Evolutionary conservation across 1,140 invertebrate species (phyloP), one percentile per base, ranked within the genome.

Genomic region (Diorhabda carinulata): DNA sequence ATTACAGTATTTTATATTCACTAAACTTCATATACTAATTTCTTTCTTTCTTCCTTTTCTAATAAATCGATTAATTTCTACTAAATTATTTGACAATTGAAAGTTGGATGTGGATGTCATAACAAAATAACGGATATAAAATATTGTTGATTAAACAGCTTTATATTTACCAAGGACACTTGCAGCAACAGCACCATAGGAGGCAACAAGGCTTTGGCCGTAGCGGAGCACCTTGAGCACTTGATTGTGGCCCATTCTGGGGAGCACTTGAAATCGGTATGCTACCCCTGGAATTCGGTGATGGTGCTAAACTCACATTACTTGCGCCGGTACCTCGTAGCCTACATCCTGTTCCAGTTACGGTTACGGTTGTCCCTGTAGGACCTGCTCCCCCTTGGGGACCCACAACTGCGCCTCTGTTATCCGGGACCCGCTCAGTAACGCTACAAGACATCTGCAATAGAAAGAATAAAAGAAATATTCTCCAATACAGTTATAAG

Each of bases 161-260:
- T 25, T 25, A 52, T 3, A 79, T 81, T 82, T 85, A 89, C 88
- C 88, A 89, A 81, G 87, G 87, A 83, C 88, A 90, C 82, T 87
- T 89, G 82, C 88, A 90, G 79, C 88, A 89, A 78, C 88, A 90
- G 77, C 88, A 89, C 86, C 88, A 89, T 73, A 88, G 88, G 67
- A 89, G 84, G 74, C 87, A 89, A 78, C 88, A 89, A 70, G 82
- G 83, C 75, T 84, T 85, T 5, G 76, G 73, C 57, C 80, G 72
- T 57, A 78, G 70, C 59, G 75, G 73, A 4, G 77, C 63, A 25
- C 71, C 74, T 43, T 72, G 72, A 56, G 66, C 68, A 43, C 73
- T 70, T 8, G 75, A 69, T 67, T 74, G 73, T 7, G 75, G 72
- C 67, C 73, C 74, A 69, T 74, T 76, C 56, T 73, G 73, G 3